Percentiles rank a stretch among this genome's conserved stretches.
Evolutionary conservation across 1,140 invertebrate genomes (phyloP).

Genomic region (Pseudomyrmex concolor): DNA sequence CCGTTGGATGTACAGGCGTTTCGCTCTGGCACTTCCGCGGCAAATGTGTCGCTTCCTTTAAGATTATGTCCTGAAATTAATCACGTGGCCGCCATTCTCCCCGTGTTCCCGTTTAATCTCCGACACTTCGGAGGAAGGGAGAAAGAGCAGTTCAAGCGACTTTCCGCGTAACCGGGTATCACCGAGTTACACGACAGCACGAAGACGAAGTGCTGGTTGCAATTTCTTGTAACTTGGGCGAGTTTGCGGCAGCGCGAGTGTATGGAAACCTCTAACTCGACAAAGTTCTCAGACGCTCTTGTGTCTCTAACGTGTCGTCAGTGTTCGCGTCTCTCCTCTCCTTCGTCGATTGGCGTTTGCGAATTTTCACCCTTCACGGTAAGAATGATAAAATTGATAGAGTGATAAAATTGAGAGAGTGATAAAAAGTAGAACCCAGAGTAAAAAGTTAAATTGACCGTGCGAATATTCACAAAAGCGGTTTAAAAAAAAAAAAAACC

Average conservation of each 20-base stretch:
- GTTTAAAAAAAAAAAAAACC: too few species aligned
- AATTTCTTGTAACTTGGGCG: slow-evolving; percentile 60
- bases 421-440: not conserved
- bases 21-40: slow-evolving; percentile 14
- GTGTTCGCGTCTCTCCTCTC: too few species aligned
- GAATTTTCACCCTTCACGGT: slow-evolving; percentile 17
- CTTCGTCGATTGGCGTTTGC: slow-evolving; percentile 3
- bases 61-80: slow-evolving; percentile 61
- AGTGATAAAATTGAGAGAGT: not conserved
- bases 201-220: slow-evolving; percentile 41
- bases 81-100: slow-evolving; percentile 34
- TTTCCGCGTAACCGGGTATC: slow-evolving; percentile 50
- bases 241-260: slow-evolving; percentile 22
- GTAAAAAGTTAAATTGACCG: not conserved
- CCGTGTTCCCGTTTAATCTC: slow-evolving; percentile 49
- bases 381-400: not conserved
- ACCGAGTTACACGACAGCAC: slow-evolving; percentile 50
- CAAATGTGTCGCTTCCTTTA: slow-evolving; percentile 57
- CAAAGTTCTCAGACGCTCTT: slow-evolving; percentile 30
- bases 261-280: slow-evolving; percentile 27
- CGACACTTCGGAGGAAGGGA: not conserved
- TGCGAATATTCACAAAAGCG: not conserved
- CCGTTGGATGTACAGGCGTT: slow-evolving; percentile 10
- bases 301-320: slow-evolving; percentile 16
- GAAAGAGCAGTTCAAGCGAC: slow-evolving; percentile 22